These are phyloP conservation scores for Chinchilla lanigera DNA, from an alignment of 2,113 vertebrate species.

Conservation along the genomic window DNA sequence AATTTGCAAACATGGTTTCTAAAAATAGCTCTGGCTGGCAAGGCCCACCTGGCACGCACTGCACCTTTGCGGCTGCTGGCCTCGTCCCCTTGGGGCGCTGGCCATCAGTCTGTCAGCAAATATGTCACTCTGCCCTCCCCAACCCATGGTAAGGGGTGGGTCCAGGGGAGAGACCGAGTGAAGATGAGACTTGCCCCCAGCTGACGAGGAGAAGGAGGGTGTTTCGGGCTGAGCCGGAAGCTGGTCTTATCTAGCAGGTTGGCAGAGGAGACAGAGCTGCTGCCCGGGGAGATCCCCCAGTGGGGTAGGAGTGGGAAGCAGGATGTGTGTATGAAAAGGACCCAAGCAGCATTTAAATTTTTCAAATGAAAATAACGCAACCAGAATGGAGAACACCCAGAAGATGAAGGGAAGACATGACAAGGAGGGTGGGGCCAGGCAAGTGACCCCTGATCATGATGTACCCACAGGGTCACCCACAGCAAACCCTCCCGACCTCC, in stretches of 20 bases:
- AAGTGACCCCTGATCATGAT: not conserved
- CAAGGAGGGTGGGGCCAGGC: not conserved
- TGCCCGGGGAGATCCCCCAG: not conserved
- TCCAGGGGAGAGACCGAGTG: not conserved
- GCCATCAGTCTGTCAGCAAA: conserved; percentile 77
- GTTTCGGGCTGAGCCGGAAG: not conserved
- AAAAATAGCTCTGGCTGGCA: conserved; percentile 81
- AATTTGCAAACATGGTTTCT: conserved; percentile 81
- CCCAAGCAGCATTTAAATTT: not conserved
- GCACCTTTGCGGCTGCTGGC: conserved; percentile 76
- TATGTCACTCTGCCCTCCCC: conserved; percentile 65
- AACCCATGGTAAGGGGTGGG: not conserved
- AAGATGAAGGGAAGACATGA: not conserved
- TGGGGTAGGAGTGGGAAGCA: not conserved
- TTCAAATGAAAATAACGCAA: not conserved
- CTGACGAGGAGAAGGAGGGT: not conserved
- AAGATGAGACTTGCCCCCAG: conserved; percentile 16
- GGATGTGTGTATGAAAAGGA: not conserved
- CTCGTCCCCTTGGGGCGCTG: not conserved
- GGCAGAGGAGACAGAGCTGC: not conserved
- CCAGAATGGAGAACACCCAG: not conserved
- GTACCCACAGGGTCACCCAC: not conserved
- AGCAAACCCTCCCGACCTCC: not conserved
- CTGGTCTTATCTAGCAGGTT: not conserved
- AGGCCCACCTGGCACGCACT: conserved; percentile 75